phyloP scores from a whole-genome alignment of 2,113 vertebrate genomes.

The Excalfactoria chinensis region DNA sequence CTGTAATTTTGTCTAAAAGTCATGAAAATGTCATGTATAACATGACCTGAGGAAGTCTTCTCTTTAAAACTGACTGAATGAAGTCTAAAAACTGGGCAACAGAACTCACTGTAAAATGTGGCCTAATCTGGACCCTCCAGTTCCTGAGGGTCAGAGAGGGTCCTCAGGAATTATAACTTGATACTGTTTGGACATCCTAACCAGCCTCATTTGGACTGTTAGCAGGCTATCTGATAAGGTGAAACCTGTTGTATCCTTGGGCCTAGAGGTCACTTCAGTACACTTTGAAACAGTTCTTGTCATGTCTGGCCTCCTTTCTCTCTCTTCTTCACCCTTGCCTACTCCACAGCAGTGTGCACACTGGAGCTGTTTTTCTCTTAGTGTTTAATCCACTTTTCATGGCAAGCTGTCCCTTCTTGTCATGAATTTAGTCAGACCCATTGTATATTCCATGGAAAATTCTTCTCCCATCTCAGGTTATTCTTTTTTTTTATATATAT shows the following conservation, averaged over 20 bases:
- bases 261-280: not conserved
- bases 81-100: not conserved
- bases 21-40: not conserved
- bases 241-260: no score
- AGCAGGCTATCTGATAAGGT: not conserved
- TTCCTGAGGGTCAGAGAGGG: not conserved
- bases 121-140: no score
- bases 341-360: not conserved
- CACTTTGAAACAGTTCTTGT: not conserved
- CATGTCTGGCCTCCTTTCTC: not conserved
- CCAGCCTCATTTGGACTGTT: not conserved
- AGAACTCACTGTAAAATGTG: not conserved
- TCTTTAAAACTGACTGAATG: not conserved
- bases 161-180: not conserved
- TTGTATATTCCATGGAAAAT: conserved; percentile 1
- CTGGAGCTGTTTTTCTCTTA: not conserved
- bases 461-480: not conserved
- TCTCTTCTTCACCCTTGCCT: not conserved
- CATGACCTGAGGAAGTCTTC: not conserved
- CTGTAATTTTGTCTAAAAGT: not conserved
- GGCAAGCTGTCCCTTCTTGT: not conserved
- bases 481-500: not conserved
- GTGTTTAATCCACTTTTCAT: not conserved
- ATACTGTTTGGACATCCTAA: not conserved
- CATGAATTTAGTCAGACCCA: not conserved